These are phyloP conservation scores for Ceratotherium simum DNA, from an alignment of 2,113 vertebrate species.

Conservation along the genomic window DNA sequence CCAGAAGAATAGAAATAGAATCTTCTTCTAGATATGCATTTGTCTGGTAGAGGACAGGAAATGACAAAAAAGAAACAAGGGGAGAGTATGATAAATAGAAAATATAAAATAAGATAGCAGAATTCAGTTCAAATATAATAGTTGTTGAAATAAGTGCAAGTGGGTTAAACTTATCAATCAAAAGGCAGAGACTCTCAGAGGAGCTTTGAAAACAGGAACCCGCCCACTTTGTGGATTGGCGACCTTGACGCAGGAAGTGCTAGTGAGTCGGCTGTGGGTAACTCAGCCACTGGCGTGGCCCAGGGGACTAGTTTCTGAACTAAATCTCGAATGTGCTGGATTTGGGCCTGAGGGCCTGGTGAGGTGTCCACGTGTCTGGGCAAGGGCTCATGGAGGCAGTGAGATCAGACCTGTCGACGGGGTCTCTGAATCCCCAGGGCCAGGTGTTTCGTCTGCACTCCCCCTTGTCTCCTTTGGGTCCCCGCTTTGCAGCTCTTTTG, in stretches of 20 bases:
- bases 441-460: neutral
- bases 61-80: neutral
- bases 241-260: neutral
- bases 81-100: neutral
- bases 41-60: neutral
- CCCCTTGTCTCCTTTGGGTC: neutral
- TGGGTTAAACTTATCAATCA: neutral
- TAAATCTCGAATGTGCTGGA: neutral
- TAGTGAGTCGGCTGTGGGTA: accelerated
- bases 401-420: accelerated
- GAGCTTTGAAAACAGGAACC: neutral
- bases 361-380: accelerated
- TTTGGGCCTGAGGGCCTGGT: neutral
- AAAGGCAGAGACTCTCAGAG: neutral
- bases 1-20: neutral
- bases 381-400: accelerated
- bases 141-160: neutral
- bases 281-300: neutral
- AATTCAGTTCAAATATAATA: neutral
- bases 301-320: neutral
- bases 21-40: neutral
- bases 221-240: neutral
- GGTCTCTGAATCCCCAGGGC: neutral
- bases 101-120: neutral
- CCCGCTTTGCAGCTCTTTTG: neutral